Evolutionary conservation across 64 coral and sea anemone genomes (phyloP).

Genomic region (Acropora yongei): DNA sequence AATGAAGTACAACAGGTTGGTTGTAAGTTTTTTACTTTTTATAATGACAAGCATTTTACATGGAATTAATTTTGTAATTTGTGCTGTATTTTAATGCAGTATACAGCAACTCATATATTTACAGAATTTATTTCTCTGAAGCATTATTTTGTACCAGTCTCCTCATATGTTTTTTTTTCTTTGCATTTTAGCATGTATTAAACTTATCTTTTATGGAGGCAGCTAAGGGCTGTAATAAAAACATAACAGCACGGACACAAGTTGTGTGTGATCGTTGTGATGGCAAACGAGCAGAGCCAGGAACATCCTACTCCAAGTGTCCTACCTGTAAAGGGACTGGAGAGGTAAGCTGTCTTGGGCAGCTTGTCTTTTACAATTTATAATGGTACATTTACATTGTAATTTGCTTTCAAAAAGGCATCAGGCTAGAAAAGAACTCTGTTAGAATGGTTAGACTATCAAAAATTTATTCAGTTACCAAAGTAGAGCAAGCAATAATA

Average conservation of each 20-base stretch:
- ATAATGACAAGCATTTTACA: too few species aligned
- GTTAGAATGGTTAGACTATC: too few species aligned
- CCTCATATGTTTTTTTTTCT: neutral
- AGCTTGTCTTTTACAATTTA: neutral
- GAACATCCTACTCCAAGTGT: slow-evolving; percentile 87
- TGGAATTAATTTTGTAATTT: too few species aligned
- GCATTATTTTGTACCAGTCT: neutral
- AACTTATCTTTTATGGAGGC: slow-evolving; percentile 99
- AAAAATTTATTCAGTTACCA: too few species aligned
- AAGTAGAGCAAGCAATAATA: too few species aligned
- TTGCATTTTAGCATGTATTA: slow-evolving; percentile 73
- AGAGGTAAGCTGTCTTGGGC: slow-evolving; percentile 50
- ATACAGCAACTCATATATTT: too few species aligned
- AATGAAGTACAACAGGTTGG: slow-evolving; percentile 72
- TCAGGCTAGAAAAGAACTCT: too few species aligned
- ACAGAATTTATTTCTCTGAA: too few species aligned
- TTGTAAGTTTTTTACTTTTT: neutral
- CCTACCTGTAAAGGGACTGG: slow-evolving; percentile 93
- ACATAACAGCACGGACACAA: slow-evolving; percentile 84
- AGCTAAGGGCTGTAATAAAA: slow-evolving; percentile 93
- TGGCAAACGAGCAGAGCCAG: slow-evolving; percentile 95
- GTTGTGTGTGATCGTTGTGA: slow-evolving; percentile 87
- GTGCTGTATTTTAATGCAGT: too few species aligned
- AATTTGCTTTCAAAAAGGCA: too few species aligned
- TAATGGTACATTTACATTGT: too few species aligned